These are phyloP conservation scores for Coregonus clupeaformis DNA, from an alignment of 2,113 vertebrate genomes.

Conservation along the genomic window DNA sequence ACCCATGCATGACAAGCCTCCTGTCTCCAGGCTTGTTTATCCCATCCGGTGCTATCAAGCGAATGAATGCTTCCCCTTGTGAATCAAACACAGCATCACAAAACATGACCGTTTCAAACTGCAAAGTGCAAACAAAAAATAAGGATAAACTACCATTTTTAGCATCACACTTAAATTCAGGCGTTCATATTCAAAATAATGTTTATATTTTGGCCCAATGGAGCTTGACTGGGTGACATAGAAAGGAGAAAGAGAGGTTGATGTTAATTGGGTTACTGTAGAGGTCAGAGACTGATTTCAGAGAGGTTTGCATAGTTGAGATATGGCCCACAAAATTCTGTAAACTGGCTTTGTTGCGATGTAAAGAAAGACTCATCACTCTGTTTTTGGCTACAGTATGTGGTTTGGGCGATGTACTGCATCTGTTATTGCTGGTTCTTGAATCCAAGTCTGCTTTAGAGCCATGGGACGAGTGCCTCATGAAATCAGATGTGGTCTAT, in stretches of 20 bases:
- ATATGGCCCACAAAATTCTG: too few species aligned
- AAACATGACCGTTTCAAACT: slow-evolving; percentile 15
- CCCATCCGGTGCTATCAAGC: slow-evolving; percentile 38
- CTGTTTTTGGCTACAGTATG: not conserved
- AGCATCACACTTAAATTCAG: not conserved
- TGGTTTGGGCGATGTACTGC: not conserved
- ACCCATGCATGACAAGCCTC: not conserved
- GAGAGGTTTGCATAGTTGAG: not conserved
- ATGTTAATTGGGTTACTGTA: not conserved
- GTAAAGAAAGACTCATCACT: not conserved
- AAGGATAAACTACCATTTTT: slow-evolving; percentile 21
- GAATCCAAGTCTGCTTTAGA: not conserved
- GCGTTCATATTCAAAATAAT: slow-evolving; percentile 4
- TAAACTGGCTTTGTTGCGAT: not conserved
- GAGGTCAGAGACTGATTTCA: not conserved
- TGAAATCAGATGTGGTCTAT: not conserved
- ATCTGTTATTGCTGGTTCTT: not conserved
- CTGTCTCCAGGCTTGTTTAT: slow-evolving; percentile 21
- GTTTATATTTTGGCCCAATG: slow-evolving; percentile 22
- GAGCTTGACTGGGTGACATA: slow-evolving; percentile 30
- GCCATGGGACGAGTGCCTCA: not conserved
- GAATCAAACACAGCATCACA: slow-evolving; percentile 7
- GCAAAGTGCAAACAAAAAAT: slow-evolving; percentile 5
- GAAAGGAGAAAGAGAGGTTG: not conserved
- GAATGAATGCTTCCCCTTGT: slow-evolving; percentile 14